Evolutionary conservation across 2,113 vertebrate genomes (phyloP).

Genomic region (Pipa parva): DNA sequence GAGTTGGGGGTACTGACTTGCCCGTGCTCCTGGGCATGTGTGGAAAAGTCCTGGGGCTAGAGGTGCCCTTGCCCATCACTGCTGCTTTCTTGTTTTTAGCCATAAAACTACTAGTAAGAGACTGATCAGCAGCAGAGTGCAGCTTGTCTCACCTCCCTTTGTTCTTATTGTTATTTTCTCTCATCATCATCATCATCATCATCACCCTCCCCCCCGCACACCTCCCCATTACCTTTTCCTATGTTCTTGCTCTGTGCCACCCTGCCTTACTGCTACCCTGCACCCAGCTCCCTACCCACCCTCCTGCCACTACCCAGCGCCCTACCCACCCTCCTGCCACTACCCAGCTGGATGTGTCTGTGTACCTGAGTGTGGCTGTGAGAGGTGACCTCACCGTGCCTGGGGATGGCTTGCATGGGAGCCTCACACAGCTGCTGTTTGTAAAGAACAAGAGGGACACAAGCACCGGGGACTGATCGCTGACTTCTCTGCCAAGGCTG

Average conservation of each 20-base stretch:
- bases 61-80: neutral
- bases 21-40: constrained; percentile 11
- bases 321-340: neutral
- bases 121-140: neutral
- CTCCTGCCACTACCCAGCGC: neutral
- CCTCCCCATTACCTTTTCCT: no score
- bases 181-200: neutral
- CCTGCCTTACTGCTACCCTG: neutral
- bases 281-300: neutral
- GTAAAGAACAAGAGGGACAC: constrained; percentile 3
- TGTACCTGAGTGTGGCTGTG: constrained; percentile 12
- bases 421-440: constrained; percentile 10
- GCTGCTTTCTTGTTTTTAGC: neutral
- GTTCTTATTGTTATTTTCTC: neutral
- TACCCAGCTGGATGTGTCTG: neutral
- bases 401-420: constrained; percentile 18
- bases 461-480: neutral
- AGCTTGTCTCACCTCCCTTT: constrained; percentile 3
- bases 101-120: no score
- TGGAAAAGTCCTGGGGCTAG: neutral
- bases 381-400: constrained; percentile 9
- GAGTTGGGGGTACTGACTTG: neutral
- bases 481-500: neutral
- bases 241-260: neutral
- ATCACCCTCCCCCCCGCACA: neutral